Base-by-base conservation (phyloP, 2,888 invertebrate genomes). In the Dromius quadrimaculatus region DNA sequence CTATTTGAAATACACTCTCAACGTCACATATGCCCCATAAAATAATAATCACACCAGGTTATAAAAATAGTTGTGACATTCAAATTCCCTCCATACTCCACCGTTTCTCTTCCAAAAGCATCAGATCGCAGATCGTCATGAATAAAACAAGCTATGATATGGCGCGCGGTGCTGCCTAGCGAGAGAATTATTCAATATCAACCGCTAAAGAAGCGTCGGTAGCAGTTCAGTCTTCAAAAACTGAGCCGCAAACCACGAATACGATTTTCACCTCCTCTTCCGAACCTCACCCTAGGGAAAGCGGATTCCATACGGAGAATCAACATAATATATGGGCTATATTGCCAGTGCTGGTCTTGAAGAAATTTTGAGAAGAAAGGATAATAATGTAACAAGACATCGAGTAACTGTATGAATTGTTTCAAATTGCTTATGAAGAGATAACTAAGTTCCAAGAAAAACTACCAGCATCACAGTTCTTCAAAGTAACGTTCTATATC, bases 161-260 rank as follows among this genome's bases (percentile, higher is more conserved):
- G 47, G 47, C 47, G 9, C 15, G 13, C 34, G 59, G 23, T 45
- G 45, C 63, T 45, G 43, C 45, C 63, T 41, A 43, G 43, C 63
- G 63, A 13, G 28, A 63, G 63, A 63, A 63, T 63, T 63, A 63
- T 63, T 63, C 63, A 63, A 63, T 63, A 63, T 63, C 63, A 63
- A 36, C 63, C 28, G 32, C 43, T 45, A 11, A 63, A 41, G 63
- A 54, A 54, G n/a, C 11, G 9, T 5, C 28, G 45, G 45, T 32
- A 32, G 8, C 5, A 32, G 32, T 15, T 15, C 15, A 6, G 41
- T 13, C 41, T 41, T 41, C 41, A 41, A 41, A 41, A 41, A 41
- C 41, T 1, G 28, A 28, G 28, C 28, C 28, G 28, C 28, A 28
- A 19, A 11, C 5, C 20, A 22, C 19, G 15, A 15, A 20, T 9